These are phyloP conservation scores for Ommatoiulus sabulosus DNA, from an alignment of 2,888 invertebrate species.

Conservation along the genomic window DNA sequence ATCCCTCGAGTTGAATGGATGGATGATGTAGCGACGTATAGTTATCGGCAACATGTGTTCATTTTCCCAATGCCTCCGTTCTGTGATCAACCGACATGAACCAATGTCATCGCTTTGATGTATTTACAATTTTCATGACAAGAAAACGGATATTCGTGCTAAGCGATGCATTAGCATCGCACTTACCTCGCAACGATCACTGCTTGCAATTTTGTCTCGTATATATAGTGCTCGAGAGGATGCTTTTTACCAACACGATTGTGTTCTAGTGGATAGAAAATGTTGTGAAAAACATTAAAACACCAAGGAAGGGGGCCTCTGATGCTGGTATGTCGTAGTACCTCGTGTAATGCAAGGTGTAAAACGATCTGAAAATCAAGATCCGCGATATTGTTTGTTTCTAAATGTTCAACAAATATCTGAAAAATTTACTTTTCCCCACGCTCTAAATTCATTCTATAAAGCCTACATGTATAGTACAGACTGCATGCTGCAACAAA, in stretches of 20 bases:
- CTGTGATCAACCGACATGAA: not conserved
- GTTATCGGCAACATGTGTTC: not conserved
- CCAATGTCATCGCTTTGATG: slow-evolving; percentile 3
- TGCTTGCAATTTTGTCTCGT: not conserved
- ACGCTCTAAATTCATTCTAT: too few relatives aligned
- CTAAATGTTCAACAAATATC: too few relatives aligned
- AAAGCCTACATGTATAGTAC: too few relatives aligned
- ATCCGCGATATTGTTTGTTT: too few relatives aligned
- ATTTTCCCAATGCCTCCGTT: not conserved
- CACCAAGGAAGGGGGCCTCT: too few relatives aligned
- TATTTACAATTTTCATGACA: slow-evolving; percentile 7
- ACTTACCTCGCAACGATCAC: not conserved
- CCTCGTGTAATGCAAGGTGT: too few relatives aligned
- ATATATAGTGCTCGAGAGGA: not conserved
- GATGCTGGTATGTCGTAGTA: too few relatives aligned
- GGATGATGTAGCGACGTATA: not conserved
- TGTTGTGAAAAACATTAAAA: too few relatives aligned
- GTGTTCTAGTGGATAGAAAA: not conserved
- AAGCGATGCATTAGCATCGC: slow-evolving; percentile 22
- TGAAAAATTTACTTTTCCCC: too few relatives aligned
- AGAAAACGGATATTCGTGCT: not conserved
- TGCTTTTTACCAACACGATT: not conserved
- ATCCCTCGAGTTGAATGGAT: not conserved
- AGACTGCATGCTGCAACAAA: too few relatives aligned
- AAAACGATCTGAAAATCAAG: too few relatives aligned